Conservation (phyloP, 1,140 invertebrate genomes). For the Sarcophaga bullata region DNA sequence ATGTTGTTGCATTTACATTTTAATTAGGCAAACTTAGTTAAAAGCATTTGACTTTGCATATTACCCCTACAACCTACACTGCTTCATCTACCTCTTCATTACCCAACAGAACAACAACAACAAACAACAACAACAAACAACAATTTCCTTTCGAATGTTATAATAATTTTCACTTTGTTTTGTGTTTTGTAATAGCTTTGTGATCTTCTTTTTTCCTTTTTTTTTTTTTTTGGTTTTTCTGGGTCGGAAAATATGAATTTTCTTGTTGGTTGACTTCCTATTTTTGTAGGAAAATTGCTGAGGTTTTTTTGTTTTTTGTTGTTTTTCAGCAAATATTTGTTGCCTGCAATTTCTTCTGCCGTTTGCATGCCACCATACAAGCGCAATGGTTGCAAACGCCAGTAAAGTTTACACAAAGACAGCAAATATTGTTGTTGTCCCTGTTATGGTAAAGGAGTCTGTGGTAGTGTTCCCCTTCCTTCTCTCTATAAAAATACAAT, state of each 20-base stretch:
- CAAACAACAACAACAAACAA: too few relatives aligned
- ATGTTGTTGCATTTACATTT: slow-evolving; percentile 29
- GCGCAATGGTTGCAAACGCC: too few relatives aligned
- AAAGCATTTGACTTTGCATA: slow-evolving; percentile 25
- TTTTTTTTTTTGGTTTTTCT: background rate
- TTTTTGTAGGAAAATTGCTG: slow-evolving; percentile 12
- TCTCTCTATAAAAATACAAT: too few relatives aligned
- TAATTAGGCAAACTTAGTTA: slow-evolving; percentile 40
- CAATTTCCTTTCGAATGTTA: too few relatives aligned
- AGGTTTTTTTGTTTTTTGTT: background rate
- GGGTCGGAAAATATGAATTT: slow-evolving; percentile 22
- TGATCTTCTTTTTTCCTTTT: background rate
- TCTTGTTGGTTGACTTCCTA: background rate
- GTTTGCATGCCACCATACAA: background rate
- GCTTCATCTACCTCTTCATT: background rate
- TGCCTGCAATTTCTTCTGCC: background rate
- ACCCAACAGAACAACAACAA: too few relatives aligned
- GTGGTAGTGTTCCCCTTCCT: too few relatives aligned
- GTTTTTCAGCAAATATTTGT: slow-evolving; percentile 8
- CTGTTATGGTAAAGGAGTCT: too few relatives aligned
- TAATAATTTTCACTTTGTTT: too few relatives aligned
- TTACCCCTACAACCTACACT: too few relatives aligned
- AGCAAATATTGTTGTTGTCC: too few relatives aligned
- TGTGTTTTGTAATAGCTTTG: too few relatives aligned
- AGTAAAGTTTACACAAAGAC: too few relatives aligned